Evolutionary conservation across 2,888 invertebrate species (phyloP).

Genomic region (Chrysolina oricalcia): DNA sequence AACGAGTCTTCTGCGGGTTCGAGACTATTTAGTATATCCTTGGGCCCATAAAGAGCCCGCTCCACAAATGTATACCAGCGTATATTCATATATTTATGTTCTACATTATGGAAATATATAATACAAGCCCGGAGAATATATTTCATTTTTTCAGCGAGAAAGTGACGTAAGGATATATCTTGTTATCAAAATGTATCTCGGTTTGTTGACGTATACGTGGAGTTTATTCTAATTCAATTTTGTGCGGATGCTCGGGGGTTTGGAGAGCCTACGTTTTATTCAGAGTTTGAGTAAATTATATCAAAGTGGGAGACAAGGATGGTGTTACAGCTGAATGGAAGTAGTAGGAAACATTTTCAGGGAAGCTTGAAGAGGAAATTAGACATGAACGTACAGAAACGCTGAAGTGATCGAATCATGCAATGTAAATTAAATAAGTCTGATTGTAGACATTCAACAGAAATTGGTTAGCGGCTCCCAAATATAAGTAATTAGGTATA

Average conservation of each 20-base stretch:
- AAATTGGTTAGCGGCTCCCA: too few relatives aligned
- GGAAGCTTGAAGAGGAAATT: neutral
- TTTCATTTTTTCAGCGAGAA: conserved; percentile 50
- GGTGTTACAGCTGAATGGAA: neutral
- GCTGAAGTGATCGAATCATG: too few relatives aligned
- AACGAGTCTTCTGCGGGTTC: conserved; percentile 49
- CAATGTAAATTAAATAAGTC: too few relatives aligned
- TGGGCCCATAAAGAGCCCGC: conserved; percentile 67
- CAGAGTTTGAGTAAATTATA: neutral
- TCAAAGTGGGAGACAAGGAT: neutral
- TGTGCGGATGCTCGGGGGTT: neutral
- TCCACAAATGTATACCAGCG: conserved; percentile 68
- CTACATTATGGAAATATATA: conserved; percentile 70
- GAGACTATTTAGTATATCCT: conserved; percentile 69
- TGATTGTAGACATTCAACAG: too few relatives aligned
- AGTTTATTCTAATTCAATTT: conserved; percentile 22
- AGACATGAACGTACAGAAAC: too few relatives aligned
- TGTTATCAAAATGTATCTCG: conserved; percentile 24
- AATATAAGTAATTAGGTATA: too few relatives aligned
- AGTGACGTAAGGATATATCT: conserved; percentile 23
- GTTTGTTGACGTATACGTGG: conserved; percentile 18
- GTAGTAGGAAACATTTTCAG: neutral
- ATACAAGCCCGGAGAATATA: conserved; percentile 65
- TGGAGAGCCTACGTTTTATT: neutral
- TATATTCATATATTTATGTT: conserved; percentile 71